Conservation (phyloP, 2,113 vertebrate species). For the Delphinus delphis region DNA sequence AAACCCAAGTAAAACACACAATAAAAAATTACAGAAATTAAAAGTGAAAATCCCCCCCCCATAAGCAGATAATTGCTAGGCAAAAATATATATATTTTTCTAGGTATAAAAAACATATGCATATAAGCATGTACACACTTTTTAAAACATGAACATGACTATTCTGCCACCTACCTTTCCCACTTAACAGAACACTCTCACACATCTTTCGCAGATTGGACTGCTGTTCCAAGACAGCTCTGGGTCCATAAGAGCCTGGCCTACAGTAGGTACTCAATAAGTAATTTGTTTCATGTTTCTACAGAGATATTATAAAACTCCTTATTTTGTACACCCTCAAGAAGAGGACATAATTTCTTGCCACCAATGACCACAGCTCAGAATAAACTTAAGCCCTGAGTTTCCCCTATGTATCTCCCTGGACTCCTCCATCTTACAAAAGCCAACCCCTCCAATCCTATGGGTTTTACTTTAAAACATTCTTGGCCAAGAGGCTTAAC, state of each 20-base stretch:
- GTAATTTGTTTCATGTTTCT: neutral
- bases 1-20: neutral
- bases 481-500: constrained; percentile 23
- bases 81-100: neutral
- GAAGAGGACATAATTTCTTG: constrained; percentile 18
- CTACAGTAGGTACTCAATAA: neutral
- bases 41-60: neutral
- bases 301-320: neutral
- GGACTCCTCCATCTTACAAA: neutral
- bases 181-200: neutral
- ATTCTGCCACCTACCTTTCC: neutral
- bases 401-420: neutral
- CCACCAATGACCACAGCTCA: neutral
- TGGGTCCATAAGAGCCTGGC: neutral
- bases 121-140: neutral
- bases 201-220: neutral
- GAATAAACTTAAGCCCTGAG: neutral
- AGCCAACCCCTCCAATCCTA: neutral
- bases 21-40: neutral
- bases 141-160: neutral
- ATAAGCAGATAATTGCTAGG: neutral
- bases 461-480: constrained; percentile 3
- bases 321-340: neutral
- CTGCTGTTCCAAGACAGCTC: neutral
- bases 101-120: neutral